Evolutionary conservation across 2,113 vertebrate genomes (phyloP).

Genomic region (Chloebia gouldiae): DNA sequence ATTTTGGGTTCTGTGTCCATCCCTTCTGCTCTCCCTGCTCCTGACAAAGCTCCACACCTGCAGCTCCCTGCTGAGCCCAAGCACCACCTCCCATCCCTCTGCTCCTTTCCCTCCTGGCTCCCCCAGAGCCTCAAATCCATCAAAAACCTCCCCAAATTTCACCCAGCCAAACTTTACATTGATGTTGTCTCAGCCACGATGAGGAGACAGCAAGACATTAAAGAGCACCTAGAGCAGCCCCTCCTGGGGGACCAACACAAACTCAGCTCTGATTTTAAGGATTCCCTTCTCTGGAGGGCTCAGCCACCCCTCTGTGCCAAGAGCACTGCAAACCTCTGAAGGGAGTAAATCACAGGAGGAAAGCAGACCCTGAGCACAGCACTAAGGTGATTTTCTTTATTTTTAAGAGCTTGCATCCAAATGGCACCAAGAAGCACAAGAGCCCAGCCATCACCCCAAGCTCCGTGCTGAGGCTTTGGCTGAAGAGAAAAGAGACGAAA

Average conservation of each 20-base stretch:
- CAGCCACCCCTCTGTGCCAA: not conserved
- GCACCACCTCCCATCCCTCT: not conserved
- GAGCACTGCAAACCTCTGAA: fast-evolving
- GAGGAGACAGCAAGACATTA: not conserved
- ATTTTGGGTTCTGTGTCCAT: not conserved
- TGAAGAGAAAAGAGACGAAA: not conserved
- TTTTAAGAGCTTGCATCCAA: not conserved
- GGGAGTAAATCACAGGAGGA: not conserved
- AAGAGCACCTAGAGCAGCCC: not conserved
- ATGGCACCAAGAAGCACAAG: not conserved
- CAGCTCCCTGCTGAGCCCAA: not conserved
- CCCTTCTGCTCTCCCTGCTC: not conserved
- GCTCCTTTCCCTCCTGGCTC: not conserved
- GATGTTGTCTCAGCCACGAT: not conserved
- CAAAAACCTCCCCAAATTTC: not conserved
- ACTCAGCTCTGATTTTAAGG: not conserved
- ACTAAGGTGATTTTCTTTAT: not conserved
- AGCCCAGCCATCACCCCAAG: not conserved
- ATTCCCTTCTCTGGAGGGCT: not conserved
- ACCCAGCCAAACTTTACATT: not conserved
- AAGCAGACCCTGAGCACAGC: not conserved
- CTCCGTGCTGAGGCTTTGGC: not conserved
- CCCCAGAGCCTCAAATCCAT: not conserved
- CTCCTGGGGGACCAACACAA: not conserved
- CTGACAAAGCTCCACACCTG: not conserved